phyloP scores from a whole-genome alignment of 2,113 vertebrate genomes.

The Rana temporaria region DNA sequence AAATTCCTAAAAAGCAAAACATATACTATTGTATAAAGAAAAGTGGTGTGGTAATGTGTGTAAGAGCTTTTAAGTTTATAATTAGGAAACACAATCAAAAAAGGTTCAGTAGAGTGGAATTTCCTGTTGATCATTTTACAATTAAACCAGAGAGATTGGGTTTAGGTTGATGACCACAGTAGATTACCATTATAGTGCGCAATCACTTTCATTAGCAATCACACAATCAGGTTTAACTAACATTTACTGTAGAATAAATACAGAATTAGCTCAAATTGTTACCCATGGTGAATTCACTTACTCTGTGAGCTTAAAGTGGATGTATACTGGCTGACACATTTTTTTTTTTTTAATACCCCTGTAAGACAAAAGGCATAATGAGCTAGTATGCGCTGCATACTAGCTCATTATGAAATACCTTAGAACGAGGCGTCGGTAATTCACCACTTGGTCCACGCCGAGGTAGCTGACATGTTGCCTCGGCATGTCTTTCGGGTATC shows the following conservation, averaged over 20 bases:
- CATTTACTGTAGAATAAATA: neutral
- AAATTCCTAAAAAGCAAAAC: constrained; percentile 9
- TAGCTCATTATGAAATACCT: too few relatives aligned
- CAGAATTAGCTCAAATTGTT: too few relatives aligned
- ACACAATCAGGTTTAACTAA: neutral
- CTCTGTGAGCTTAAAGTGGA: too few relatives aligned
- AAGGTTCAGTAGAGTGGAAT: constrained; percentile 45
- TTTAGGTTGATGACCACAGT: constrained; percentile 3
- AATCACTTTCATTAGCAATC: constrained; percentile 27
- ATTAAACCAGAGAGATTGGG: constrained; percentile 21
- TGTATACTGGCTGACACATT: too few relatives aligned
- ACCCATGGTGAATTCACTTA: too few relatives aligned
- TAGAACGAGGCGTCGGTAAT: too few relatives aligned
- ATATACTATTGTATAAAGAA: neutral
- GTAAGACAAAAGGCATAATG: too few relatives aligned
- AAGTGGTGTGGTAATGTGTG: neutral
- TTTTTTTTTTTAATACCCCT: too few relatives aligned
- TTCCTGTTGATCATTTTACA: constrained; percentile 45
- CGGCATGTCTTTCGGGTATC: too few relatives aligned
- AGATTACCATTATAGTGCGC: constrained; percentile 7
- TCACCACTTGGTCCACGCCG: too few relatives aligned
- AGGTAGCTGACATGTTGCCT: too few relatives aligned
- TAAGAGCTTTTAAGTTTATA: constrained; percentile 17
- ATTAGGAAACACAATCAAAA: constrained; percentile 15
- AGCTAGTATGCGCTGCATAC: too few relatives aligned